These are phyloP conservation scores for Diglossa cyanea DNA, from an alignment of 2,797 vertebrate species.

Conservation along the genomic window DNA sequence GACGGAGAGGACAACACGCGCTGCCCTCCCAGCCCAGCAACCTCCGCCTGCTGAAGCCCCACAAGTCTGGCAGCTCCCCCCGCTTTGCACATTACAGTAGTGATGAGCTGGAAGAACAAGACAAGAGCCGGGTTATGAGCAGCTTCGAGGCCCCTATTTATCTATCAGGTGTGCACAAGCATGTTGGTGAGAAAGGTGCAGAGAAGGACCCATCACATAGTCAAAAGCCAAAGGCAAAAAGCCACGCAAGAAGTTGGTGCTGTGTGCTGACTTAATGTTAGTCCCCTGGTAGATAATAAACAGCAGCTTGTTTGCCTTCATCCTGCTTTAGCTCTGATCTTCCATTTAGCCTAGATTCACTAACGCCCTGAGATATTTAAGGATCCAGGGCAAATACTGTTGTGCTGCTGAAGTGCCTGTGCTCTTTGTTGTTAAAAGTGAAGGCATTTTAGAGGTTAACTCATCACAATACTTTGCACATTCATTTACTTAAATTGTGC, in stretches of 20 bases:
- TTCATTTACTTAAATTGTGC: neutral
- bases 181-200: neutral
- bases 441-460: slow-evolving; percentile 20
- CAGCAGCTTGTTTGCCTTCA: neutral
- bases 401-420: slow-evolving; percentile 8
- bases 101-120: slow-evolving; percentile 83
- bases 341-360: slow-evolving; percentile 16
- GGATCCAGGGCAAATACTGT: neutral
- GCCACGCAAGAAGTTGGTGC: slow-evolving; percentile 39
- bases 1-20: slow-evolving; percentile 81
- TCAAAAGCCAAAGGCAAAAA: neutral
- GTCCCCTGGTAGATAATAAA: neutral
- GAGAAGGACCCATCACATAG: neutral
- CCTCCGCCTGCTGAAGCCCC: slow-evolving; percentile 66
- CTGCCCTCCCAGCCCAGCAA: slow-evolving; percentile 74
- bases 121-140: slow-evolving; percentile 70
- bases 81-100: slow-evolving; percentile 72
- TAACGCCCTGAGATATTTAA: neutral
- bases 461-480: neutral
- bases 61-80: slow-evolving; percentile 65
- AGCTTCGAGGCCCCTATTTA: slow-evolving; percentile 67
- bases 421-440: slow-evolving; percentile 31
- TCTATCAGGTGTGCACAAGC: slow-evolving; percentile 83
- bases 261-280: slow-evolving; percentile 70
- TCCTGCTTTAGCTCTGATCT: slow-evolving; percentile 19